Evolutionary conservation across 92 coral and sea anemone genomes (phyloP).

Genomic region (Siderastrea radians): DNA sequence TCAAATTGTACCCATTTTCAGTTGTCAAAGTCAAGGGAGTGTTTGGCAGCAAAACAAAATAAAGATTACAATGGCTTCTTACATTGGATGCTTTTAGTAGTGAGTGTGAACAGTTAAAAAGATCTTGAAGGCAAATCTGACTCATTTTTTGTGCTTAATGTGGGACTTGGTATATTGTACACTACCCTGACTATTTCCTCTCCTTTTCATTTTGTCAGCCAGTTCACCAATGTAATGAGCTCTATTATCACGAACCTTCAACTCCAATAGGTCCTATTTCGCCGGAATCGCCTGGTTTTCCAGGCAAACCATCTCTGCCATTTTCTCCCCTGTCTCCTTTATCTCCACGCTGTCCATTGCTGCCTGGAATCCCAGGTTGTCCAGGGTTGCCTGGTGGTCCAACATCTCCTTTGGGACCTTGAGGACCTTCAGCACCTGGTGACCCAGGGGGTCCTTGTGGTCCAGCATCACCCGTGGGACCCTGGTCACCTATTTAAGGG

Average conservation of each 20-base stretch:
- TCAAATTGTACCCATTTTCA: too few species aligned
- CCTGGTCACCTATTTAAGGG: constrained; percentile 41
- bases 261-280: constrained; percentile 5
- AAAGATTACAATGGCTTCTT: too few species aligned
- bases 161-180: too few species aligned
- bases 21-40: too few species aligned
- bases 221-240: background rate
- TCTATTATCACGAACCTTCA: background rate
- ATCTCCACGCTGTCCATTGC: constrained; percentile 54
- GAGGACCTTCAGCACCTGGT: constrained; percentile 50
- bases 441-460: constrained; percentile 35
- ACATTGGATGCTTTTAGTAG: too few species aligned
- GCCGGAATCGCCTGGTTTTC: constrained; percentile 59
- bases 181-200: background rate
- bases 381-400: constrained; percentile 63
- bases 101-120: too few species aligned
- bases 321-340: constrained; percentile 56
- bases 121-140: too few species aligned
- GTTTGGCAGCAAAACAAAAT: too few species aligned
- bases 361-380: constrained; percentile 52
- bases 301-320: constrained; percentile 69
- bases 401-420: constrained; percentile 43
- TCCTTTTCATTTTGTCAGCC: background rate
- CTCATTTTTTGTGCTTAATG: too few species aligned
- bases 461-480: constrained; percentile 34